Conservation (phyloP, 2,113 vertebrate genomes). For the Phocoena sinus region DNA sequence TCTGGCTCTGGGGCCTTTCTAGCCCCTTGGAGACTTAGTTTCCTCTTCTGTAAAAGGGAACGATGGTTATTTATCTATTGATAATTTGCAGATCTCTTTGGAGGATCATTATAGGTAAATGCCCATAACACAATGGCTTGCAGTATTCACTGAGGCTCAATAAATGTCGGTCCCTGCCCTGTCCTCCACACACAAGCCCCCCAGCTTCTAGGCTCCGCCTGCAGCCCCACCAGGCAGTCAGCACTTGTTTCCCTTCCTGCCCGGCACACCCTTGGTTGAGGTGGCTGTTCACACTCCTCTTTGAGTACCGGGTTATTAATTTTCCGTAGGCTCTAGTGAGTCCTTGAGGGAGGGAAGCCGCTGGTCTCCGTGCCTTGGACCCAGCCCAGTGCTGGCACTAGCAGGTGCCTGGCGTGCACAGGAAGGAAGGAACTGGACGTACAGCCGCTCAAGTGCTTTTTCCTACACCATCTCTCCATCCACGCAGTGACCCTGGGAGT, state of each 20-base stretch:
- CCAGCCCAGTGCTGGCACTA: neutral
- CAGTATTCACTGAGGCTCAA: accelerated
- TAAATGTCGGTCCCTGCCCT: neutral
- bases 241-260: neutral
- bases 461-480: too few relatives aligned
- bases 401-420: neutral
- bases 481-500: neutral
- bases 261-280: accelerated
- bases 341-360: neutral
- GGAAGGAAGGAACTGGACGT: neutral
- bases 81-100: neutral
- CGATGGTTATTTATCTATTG: neutral
- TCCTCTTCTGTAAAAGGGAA: neutral
- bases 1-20: neutral
- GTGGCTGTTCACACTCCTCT: neutral
- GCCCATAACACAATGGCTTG: accelerated
- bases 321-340: neutral
- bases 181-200: accelerated
- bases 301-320: neutral
- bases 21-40: neutral
- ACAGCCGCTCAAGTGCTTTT: neutral
- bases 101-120: neutral
- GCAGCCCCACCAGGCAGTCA: neutral
- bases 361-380: neutral
- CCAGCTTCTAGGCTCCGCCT: neutral